phyloP scores from a whole-genome alignment of 2,888 invertebrate species.

The Pseudanteris insignis region DNA sequence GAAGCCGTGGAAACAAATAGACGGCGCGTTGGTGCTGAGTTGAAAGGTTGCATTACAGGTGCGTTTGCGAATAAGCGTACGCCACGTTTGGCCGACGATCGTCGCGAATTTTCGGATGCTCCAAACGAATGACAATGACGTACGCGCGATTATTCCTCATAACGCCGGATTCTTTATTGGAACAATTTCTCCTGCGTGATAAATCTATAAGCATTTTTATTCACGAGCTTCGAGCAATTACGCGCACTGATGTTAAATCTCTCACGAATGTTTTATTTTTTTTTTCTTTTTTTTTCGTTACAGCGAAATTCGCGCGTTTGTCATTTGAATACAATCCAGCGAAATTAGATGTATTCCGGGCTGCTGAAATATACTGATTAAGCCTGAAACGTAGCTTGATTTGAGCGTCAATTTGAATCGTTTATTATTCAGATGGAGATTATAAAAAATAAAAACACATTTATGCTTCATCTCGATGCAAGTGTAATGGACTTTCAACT shows the following conservation, averaged over 20 bases:
- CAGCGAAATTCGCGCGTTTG: background rate
- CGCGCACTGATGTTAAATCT: slow-evolving; percentile 4
- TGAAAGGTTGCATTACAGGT: slow-evolving; percentile 13
- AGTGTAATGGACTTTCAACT: too few relatives aligned
- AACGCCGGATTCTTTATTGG: slow-evolving; percentile 21
- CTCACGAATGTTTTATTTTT: background rate
- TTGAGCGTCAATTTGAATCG: slow-evolving; percentile 5
- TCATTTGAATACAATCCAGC: slow-evolving; percentile 2
- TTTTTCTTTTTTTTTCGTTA: too few relatives aligned
- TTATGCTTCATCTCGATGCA: background rate
- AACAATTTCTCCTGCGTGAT: slow-evolving; percentile 23
- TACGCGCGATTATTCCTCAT: slow-evolving; percentile 12
- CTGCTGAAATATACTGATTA: slow-evolving; percentile 16
- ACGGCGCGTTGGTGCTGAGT: slow-evolving; percentile 13
- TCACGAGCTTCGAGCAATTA: background rate
- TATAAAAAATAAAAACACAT: background rate
- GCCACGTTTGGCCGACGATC: slow-evolving; percentile 7
- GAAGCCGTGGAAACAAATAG: slow-evolving; percentile 25
- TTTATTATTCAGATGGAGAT: slow-evolving; percentile 2
- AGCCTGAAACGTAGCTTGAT: slow-evolving; percentile 18
- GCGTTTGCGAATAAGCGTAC: slow-evolving; percentile 14
- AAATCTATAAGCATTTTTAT: slow-evolving; percentile 15
- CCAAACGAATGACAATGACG: slow-evolving; percentile 27
- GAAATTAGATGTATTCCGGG: slow-evolving; percentile 5
- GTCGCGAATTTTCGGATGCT: slow-evolving; percentile 14